Evolutionary conservation across 2,888 invertebrate species (phyloP).

Genomic region (Yponomeuta plumbellus): DNA sequence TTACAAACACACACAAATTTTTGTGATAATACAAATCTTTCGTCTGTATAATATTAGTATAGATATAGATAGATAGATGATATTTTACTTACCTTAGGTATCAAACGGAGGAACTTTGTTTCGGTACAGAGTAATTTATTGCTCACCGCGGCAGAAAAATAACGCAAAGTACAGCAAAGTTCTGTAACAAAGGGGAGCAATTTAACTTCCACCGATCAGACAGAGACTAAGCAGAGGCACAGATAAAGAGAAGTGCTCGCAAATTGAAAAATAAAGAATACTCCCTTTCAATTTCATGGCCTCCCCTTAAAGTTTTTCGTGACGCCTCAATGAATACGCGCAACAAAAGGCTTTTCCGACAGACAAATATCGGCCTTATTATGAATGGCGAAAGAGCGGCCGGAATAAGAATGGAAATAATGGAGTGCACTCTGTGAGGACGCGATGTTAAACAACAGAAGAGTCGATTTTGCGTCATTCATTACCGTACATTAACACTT

Average conservation of each 20-base stretch:
- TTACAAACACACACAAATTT: no score
- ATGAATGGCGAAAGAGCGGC: neutral
- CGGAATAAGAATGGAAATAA: neutral
- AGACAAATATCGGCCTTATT: constrained; percentile 14
- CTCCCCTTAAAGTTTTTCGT: constrained; percentile 29
- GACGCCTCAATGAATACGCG: constrained; percentile 34
- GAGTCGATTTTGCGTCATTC: no score
- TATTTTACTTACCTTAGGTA: no score
- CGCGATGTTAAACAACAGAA: neutral
- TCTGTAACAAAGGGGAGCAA: neutral
- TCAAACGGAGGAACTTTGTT: no score
- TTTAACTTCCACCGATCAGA: neutral
- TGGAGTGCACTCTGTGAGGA: neutral
- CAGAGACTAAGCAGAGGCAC: neutral
- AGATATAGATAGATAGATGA: no score
- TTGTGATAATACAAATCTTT: no score
- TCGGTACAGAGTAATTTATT: no score
- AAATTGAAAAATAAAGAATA: constrained; percentile 11
- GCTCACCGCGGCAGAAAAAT: neutral
- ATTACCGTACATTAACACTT: no score
- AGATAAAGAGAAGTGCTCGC: constrained; percentile 6
- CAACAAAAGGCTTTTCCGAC: constrained; percentile 30
- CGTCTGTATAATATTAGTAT: no score
- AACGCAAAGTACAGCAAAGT: neutral
- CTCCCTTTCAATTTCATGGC: constrained; percentile 5